Base-by-base conservation (phyloP, 1,140 invertebrate genomes). In the Drosophila sproati region DNA sequence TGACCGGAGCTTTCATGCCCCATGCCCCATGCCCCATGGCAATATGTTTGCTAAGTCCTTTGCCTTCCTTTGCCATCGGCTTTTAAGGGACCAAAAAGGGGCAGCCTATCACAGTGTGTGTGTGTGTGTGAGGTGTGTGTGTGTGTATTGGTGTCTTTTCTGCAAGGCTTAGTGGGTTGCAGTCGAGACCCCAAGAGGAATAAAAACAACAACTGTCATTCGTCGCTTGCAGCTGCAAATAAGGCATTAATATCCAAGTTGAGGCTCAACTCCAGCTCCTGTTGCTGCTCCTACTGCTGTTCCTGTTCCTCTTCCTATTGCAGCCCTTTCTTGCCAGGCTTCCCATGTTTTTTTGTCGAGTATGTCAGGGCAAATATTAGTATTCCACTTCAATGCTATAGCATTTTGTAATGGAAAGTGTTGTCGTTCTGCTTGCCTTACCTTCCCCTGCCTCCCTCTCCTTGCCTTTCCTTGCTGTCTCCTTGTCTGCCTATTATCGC, bases 371-470 rank as follows among this genome's bases (percentile, higher is more conserved):
- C 80, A 89, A 89, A 89, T 89, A 89, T 89, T 89, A 85, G 85
- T 89, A 89, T 89, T 89, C 85, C 85, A 89, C 85, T 89, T 89
- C 80, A 81, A 80, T 67, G 85, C 77, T 69, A 48, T 48, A 89
- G 83, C 82, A 87, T 87, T 87, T 87, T 87, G 82, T 88, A 87
- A 87, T 87, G 82, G 82, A 87, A 87, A 87, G 82, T 88, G 83
- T 87, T 77, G 76, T 67, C 48, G 31, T 32, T 35, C 7, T 50
- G 47, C 3, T 3, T 12, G 45, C 20, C 3, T 31, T 20, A 20
- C 20, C 20, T 20, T 20, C 20, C 0, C 20, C 20, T 20, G 20
- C 20, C 20, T 20, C 20, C 20, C 5, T 50, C 3, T 34, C 5
- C 34, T 34, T 43, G 39, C 39, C 3, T 45, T 56, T 56, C 47